phyloP scores from a whole-genome alignment of 2,113 vertebrate genomes.

The Colistium nudipinnis region DNA sequence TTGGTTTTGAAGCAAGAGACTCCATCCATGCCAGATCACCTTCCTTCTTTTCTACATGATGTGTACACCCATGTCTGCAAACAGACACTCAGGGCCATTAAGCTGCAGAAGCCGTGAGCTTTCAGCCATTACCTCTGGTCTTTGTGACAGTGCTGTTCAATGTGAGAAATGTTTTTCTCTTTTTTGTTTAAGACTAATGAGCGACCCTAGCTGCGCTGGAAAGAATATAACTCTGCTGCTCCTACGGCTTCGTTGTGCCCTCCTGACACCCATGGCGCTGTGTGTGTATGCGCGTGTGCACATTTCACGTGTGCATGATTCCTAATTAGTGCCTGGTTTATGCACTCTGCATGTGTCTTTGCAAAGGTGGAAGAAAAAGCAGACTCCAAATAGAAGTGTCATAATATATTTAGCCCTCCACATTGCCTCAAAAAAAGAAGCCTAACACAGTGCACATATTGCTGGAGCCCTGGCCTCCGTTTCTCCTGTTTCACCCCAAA shows the following conservation, averaged over 20 bases:
- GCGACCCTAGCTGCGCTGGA: slow-evolving; percentile 41
- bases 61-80: slow-evolving; percentile 16
- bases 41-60: slow-evolving; percentile 2
- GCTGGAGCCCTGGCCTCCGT: slow-evolving; percentile 36
- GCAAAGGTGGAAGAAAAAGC: slow-evolving; percentile 52
- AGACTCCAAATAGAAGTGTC: slow-evolving; percentile 36
- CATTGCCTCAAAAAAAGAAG: slow-evolving; percentile 31
- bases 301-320: slow-evolving; percentile 34
- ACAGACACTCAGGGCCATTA: slow-evolving; percentile 8
- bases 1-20: neutral
- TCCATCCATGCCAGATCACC: neutral
- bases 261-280: slow-evolving; percentile 60
- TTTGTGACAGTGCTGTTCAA: slow-evolving; percentile 50
- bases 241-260: slow-evolving; percentile 53
- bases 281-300: slow-evolving; percentile 16
- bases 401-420: slow-evolving; percentile 38
- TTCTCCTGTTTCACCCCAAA: slow-evolving; percentile 26
- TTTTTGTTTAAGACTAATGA: slow-evolving; percentile 60
- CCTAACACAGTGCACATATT: slow-evolving; percentile 54
- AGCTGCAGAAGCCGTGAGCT: slow-evolving; percentile 16
- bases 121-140: slow-evolving; percentile 39
- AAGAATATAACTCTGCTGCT: slow-evolving; percentile 44
- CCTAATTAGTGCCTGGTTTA: slow-evolving; percentile 59
- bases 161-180: slow-evolving; percentile 41
- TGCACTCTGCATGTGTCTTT: slow-evolving; percentile 47